Conservation (phyloP, 2,797 vertebrate species). For the Anisognathus igniventris region DNA sequence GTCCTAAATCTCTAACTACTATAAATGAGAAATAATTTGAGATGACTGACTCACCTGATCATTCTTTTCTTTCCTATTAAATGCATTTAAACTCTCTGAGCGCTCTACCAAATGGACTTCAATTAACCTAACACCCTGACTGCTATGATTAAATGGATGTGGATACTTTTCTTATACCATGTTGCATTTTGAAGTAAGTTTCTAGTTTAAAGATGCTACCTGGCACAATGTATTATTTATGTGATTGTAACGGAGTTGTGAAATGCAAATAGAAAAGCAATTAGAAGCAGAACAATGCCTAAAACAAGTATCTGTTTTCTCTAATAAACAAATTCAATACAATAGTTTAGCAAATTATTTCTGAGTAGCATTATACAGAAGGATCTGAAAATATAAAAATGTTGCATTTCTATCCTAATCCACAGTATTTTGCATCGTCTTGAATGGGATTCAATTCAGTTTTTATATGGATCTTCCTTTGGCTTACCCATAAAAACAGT, state of each 20-base stretch:
- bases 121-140: background rate
- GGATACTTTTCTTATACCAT: background rate
- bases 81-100: background rate
- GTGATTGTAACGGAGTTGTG: background rate
- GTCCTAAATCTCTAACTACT: background rate
- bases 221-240: background rate
- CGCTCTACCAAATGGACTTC: background rate
- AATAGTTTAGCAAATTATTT: background rate
- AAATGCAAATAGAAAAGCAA: background rate
- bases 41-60: conserved; percentile 4
- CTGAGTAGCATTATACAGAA: background rate
- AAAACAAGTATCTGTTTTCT: background rate
- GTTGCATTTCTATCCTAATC: background rate
- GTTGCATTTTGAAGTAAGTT: background rate
- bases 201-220: background rate
- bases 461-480: background rate
- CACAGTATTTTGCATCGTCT: background rate
- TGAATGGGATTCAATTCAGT: background rate
- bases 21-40: conserved; percentile 42
- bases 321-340: background rate
- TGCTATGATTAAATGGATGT: background rate
- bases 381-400: background rate
- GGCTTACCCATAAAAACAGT: background rate
- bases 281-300: background rate
- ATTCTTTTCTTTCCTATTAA: background rate